phyloP scores from a whole-genome alignment of 2,888 invertebrate genomes.

The Stictocephala bisonia region DNA sequence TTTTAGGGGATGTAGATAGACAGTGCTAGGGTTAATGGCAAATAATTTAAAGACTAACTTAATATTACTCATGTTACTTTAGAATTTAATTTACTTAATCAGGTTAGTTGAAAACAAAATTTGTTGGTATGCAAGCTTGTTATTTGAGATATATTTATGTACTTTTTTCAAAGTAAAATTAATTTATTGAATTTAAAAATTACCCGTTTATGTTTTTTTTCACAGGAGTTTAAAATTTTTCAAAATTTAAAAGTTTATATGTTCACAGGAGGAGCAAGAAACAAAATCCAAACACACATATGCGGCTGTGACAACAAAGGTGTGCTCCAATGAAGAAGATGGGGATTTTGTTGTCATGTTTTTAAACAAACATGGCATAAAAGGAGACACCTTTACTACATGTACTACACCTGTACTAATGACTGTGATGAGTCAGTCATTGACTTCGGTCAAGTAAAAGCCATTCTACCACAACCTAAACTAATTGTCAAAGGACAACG shows the following conservation, averaged over 20 bases:
- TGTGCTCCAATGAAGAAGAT: conserved; percentile 24
- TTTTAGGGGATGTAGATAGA: too few relatives aligned
- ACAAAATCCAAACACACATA: conserved; percentile 24
- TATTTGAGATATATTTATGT: too few relatives aligned
- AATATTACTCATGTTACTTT: too few relatives aligned
- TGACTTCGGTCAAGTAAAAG: conserved; percentile 3
- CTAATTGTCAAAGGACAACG: conserved; percentile 14
- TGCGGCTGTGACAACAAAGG: conserved; percentile 13
- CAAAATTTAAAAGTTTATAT: neutral
- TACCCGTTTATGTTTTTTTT: neutral
- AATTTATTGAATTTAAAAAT: neutral
- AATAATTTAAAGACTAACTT: too few relatives aligned
- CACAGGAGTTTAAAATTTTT: neutral
- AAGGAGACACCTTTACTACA: conserved; percentile 13
- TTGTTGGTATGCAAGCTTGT: too few relatives aligned
- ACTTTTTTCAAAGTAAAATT: too few relatives aligned
- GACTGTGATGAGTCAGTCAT: conserved; percentile 6
- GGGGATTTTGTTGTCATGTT: conserved; percentile 21
- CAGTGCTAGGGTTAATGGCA: too few relatives aligned
- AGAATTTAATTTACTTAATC: too few relatives aligned
- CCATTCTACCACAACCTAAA: conserved; percentile 20
- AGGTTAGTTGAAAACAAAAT: too few relatives aligned
- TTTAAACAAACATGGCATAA: neutral
- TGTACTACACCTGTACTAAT: too few relatives aligned
- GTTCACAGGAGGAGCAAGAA: conserved; percentile 24